Conservation (phyloP, 2,888 invertebrate species). For the Sclerodermus sp. region DNA sequence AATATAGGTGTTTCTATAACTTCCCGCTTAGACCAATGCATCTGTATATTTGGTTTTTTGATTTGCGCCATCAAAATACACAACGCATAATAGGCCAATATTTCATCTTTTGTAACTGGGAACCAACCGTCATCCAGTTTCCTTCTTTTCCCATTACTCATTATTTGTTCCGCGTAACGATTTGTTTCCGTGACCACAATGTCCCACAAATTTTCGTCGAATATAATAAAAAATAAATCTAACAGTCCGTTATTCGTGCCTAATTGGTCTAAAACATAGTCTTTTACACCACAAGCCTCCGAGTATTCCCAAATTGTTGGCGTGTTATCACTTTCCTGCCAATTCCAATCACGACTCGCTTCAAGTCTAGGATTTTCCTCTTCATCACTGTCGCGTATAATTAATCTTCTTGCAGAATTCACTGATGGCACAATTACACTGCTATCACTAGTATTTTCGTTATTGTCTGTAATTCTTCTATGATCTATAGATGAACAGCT, state of each 20-base stretch:
- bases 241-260: conserved; percentile 11
- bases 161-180: conserved; percentile 1
- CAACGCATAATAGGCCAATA: conserved; percentile 22
- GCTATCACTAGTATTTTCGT: conserved; percentile 7
- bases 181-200: conserved; percentile 9
- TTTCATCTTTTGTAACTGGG: conserved; percentile 21
- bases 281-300: conserved; percentile 10
- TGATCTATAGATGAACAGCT: no score
- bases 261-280: conserved; percentile 13
- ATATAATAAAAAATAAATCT: conserved; percentile 16
- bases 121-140: conserved; percentile 21
- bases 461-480: neutral
- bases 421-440: conserved; percentile 4
- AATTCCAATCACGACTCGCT: conserved; percentile 9
- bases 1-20: conserved; percentile 20
- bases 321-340: conserved; percentile 7
- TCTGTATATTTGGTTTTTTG: conserved; percentile 17
- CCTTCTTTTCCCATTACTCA: conserved; percentile 33
- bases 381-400: conserved; percentile 10
- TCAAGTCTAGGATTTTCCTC: conserved; percentile 8
- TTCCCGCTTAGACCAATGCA: conserved; percentile 6
- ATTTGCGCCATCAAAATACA: conserved; percentile 26
- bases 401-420: conserved; percentile 7
- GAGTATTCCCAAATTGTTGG: conserved; percentile 17
- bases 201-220: conserved; percentile 19